Evolutionary conservation across 2,113 vertebrate species (phyloP).

Genomic region (Lagopus leucura): DNA sequence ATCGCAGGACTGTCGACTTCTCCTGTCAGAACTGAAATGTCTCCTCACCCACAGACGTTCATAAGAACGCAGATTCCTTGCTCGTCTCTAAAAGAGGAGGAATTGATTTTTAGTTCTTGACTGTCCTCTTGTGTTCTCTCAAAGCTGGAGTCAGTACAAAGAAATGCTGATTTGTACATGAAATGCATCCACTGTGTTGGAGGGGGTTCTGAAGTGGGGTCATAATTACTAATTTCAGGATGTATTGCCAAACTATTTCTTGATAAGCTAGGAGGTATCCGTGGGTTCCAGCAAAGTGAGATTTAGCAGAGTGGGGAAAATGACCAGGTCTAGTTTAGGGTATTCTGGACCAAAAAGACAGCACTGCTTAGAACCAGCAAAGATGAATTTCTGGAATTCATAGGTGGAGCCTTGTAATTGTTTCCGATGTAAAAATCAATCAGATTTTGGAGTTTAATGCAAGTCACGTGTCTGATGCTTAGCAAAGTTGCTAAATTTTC

Average conservation of each 20-base stretch:
- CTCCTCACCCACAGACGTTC: background rate
- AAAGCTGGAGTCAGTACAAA: background rate
- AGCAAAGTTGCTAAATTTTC: background rate
- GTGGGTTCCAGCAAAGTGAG: background rate
- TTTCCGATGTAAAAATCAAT: background rate
- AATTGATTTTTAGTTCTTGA: background rate
- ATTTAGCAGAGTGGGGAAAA: fast-evolving
- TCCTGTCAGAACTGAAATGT: background rate
- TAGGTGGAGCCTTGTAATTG: background rate
- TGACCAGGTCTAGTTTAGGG: background rate
- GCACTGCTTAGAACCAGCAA: background rate
- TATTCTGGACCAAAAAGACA: background rate
- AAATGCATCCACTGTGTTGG: background rate
- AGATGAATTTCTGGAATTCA: background rate
- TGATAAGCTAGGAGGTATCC: background rate
- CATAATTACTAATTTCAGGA: background rate
- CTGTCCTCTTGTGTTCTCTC: fast-evolving
- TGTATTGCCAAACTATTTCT: background rate
- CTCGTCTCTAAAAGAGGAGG: background rate
- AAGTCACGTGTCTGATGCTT: background rate
- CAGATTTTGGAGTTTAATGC: background rate
- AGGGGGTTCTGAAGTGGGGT: background rate
- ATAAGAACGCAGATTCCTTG: background rate
- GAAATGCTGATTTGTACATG: background rate
- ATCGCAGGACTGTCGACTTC: background rate